These are phyloP conservation scores for Noctua pronuba DNA, from an alignment of 2,888 invertebrate genomes.

Conservation along the genomic window DNA sequence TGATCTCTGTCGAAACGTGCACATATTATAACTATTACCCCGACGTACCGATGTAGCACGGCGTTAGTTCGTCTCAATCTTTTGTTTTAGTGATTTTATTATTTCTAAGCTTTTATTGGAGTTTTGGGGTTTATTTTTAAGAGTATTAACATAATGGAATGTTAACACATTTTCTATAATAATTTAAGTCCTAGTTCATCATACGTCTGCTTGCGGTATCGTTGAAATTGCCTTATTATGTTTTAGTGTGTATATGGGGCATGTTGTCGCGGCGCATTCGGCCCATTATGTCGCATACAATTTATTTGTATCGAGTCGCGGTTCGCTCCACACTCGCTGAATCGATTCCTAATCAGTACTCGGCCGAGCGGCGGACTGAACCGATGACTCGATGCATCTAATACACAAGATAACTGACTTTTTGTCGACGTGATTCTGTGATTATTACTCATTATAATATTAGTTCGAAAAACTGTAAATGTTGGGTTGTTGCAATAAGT, in stretches of 20 bases:
- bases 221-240: conserved; percentile 77
- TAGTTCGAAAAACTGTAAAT: conserved; percentile 81
- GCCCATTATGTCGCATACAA: conserved; percentile 50
- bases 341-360: conserved; percentile 18
- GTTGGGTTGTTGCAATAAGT: conserved; percentile 90
- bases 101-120: conserved; percentile 78
- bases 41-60: conserved; percentile 66
- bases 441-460: conserved; percentile 77
- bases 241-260: conserved; percentile 81
- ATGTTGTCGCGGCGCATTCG: conserved; percentile 67
- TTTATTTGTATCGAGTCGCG: conserved; percentile 32
- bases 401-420: conserved; percentile 47
- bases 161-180: conserved; percentile 78
- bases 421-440: conserved; percentile 76
- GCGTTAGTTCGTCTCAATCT: conserved; percentile 65
- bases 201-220: conserved; percentile 73
- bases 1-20: conserved; percentile 79
- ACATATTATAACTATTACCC: conserved; percentile 70
- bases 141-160: conserved; percentile 82
- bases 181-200: conserved; percentile 70
- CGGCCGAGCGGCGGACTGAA: conserved; percentile 1
- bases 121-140: conserved; percentile 81
- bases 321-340: conserved; percentile 11
- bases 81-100: conserved; percentile 72
- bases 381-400: conserved; percentile 29